Conservation (phyloP, 2,797 vertebrate genomes). For the Cottoperca gobio region DNA sequence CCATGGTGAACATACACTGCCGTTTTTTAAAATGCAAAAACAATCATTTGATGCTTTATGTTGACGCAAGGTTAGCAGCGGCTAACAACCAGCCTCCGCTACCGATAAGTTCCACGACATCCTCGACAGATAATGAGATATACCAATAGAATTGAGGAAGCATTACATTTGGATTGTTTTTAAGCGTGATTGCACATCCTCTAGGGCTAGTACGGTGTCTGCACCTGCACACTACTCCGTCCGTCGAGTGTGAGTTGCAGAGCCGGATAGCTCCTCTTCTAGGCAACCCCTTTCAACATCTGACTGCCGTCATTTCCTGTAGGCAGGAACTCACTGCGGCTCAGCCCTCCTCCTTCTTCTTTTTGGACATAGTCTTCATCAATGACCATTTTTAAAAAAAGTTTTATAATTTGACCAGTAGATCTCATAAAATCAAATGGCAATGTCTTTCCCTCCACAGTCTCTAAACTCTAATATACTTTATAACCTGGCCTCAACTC, state of each 20-base stretch:
- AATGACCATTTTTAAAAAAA: not conserved
- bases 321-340: constrained; percentile 33
- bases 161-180: not conserved
- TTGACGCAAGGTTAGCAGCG: constrained; percentile 24
- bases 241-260: constrained; percentile 39
- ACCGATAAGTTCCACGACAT: fast-evolving
- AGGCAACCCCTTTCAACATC: constrained; percentile 30
- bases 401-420: too few species aligned
- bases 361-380: not conserved
- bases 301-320: constrained; percentile 64
- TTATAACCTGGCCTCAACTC: too few species aligned
- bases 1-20: not conserved
- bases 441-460: too few species aligned
- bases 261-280: constrained; percentile 41
- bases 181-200: not conserved
- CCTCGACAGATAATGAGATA: not conserved
- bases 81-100: not conserved
- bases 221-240: constrained; percentile 6
- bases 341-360: constrained; percentile 6
- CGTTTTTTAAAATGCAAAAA: constrained; percentile 17
- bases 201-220: fast-evolving
- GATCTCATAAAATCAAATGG: not conserved
- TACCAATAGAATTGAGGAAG: fast-evolving
- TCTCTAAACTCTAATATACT: too few species aligned
- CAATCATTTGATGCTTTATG: constrained; percentile 21